Evolutionary conservation across 1,140 invertebrate genomes (phyloP), one percentile per base, ranked within the genome.

Genomic region (Calliphora vicina): DNA sequence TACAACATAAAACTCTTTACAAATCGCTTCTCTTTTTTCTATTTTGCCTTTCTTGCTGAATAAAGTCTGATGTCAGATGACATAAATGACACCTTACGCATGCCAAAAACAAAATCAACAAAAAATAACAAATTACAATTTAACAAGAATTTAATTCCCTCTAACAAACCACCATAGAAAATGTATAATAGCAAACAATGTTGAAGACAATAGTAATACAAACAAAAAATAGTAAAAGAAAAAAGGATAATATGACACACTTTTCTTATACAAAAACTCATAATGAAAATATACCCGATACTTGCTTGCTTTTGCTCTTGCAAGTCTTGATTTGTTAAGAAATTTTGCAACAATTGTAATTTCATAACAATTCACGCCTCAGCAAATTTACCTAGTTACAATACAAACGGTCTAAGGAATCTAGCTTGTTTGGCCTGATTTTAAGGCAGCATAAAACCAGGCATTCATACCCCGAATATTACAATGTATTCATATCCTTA

Each of bases 321-420:
- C n/a, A 35, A 15, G 17, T 74, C 15, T 76, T 76, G 27, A 42
- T 57, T n/a, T 42, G 73, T 76, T 35, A 35, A 29, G n/a, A 10
- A 45, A 43, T 43, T 43, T 78, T 43, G 35, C 20, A 78, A 78
- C 74, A 78, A 78, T 78, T 81, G 80, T 81, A 50, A 61, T 81
- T 81, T 71, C 80, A 81, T 81, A 81, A 81, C 80, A 81, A 81
- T 81, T 81, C 80, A 81, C 80, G 80, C 80, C 80, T 81, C 57
- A 43, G n/a, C 73, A 76, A 35, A 35, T 20, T 78, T 20, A 78
- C 17, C 74, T 23, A 45, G 20, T 5, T 6, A 20, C 29, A 42
- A 17, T 20, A n/a, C n/a, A 26, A 23, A 74, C 13, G 10, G 26
- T 17, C 27, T 74, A 27, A 67, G 61, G n/a, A 78, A 43, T 78